phyloP scores from a whole-genome alignment of 2,113 vertebrate species.

The Antechinus flavipes region DNA sequence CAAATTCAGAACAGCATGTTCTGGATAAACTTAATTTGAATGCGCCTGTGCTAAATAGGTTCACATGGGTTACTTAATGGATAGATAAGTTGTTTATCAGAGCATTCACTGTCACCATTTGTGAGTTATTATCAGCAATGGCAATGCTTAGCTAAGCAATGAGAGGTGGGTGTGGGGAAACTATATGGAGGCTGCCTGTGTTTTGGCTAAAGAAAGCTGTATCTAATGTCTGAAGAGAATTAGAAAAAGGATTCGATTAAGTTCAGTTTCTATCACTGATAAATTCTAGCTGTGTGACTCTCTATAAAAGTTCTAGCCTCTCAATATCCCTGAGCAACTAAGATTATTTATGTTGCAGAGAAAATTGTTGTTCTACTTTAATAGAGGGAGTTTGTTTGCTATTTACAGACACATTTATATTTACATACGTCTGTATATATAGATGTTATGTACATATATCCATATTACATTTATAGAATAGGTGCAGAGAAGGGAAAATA shows the following conservation, averaged over 20 bases:
- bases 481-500: neutral
- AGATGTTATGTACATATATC: neutral
- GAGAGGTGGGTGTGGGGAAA: neutral
- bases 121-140: neutral
- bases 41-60: neutral
- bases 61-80: neutral
- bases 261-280: neutral
- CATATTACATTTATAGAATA: neutral
- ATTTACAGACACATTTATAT: neutral
- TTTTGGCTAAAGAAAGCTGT: neutral
- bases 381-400: neutral
- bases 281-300: neutral
- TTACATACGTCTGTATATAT: neutral
- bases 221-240: neutral
- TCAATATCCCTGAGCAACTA: neutral
- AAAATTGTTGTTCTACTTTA: neutral
- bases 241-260: neutral
- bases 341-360: neutral
- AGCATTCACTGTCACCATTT: neutral
- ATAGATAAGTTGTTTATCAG: neutral
- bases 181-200: neutral
- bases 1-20: neutral
- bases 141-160: neutral
- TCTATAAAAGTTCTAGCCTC: neutral
- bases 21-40: neutral